These are phyloP conservation scores for Uromys caudimaculatus DNA, from an alignment of 2,797 vertebrate genomes.

Conservation along the genomic window DNA sequence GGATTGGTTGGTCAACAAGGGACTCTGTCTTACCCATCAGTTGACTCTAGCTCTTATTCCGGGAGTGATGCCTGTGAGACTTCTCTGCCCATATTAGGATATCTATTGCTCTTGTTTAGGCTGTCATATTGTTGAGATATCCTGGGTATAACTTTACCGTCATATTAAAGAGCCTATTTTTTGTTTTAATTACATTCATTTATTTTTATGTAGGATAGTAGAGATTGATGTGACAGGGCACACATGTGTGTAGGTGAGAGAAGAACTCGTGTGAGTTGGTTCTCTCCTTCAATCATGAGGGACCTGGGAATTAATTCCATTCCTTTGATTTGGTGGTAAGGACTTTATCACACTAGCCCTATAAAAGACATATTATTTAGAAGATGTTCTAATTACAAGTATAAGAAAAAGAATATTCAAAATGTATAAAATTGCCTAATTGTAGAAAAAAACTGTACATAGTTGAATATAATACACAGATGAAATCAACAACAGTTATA, in stretches of 20 bases:
- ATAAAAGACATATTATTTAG: neutral
- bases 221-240: neutral
- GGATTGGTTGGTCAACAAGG: neutral
- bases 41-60: neutral
- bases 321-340: neutral
- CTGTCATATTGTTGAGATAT: neutral
- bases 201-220: neutral
- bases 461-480: neutral
- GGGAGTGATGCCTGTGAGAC: neutral
- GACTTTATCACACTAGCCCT: neutral
- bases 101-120: neutral
- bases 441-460: neutral
- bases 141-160: neutral
- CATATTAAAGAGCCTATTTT: neutral
- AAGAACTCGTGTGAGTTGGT: neutral
- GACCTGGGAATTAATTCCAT: neutral
- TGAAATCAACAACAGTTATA: neutral
- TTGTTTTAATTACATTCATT: neutral
- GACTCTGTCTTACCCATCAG: neutral
- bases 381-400: neutral
- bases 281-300: neutral
- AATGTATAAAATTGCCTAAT: neutral
- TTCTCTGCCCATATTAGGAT: neutral
- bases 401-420: slow-evolving; percentile 9
- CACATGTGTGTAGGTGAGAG: neutral